Evolutionary conservation across 2,797 vertebrate species (phyloP), one percentile per base, ranked within the genome.

Genomic region (Acropternis orthonyx): DNA sequence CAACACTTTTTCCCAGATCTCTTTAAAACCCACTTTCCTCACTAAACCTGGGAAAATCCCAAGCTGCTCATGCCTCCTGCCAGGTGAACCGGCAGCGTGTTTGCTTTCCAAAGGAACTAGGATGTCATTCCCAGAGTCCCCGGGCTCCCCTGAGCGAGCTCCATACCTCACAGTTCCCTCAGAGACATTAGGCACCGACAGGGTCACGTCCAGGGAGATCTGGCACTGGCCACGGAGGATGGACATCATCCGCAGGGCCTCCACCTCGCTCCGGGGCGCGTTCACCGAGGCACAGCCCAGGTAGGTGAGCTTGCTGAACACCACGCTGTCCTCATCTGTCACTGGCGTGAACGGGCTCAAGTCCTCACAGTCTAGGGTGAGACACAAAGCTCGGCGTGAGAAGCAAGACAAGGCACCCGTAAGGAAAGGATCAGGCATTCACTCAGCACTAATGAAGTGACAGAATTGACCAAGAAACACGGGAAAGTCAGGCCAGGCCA

Each of bases 251-350:
- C 99, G 98, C 55, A 99, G 98, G 19, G 99, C 99, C 95, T 99
- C 99, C 90, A 99, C 98, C 96, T 99, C 99, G 78, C 99, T 99
- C 66, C 99, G 98, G 20, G 99, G 99, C 54, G 99, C 99, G 11
- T 99, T 99, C 73, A 99, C 99, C 0, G 99, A 99, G 37, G 99
- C 99, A 46, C 99, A 99, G 92, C 99, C 99, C 61, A 99, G 97
- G 96, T 99, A 99, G 4, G 99, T 99, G 66, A 99, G 98, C 97
- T 99, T 99, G 97, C 99, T 99, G 96, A 99, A 99, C 97, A 99
- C 98, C 54, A 99, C 99, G 0, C 99, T 99, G 98, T 99, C 99
- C 95, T 99, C 99, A 9, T 99, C 99, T 0, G 98, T 98, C 91
- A 99, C 97, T 1, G 99, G 99, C 7, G 99, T 99, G 69, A 98